Evolutionary conservation across 2,888 invertebrate genomes (phyloP).

Genomic region (Mimachlamys varia): DNA sequence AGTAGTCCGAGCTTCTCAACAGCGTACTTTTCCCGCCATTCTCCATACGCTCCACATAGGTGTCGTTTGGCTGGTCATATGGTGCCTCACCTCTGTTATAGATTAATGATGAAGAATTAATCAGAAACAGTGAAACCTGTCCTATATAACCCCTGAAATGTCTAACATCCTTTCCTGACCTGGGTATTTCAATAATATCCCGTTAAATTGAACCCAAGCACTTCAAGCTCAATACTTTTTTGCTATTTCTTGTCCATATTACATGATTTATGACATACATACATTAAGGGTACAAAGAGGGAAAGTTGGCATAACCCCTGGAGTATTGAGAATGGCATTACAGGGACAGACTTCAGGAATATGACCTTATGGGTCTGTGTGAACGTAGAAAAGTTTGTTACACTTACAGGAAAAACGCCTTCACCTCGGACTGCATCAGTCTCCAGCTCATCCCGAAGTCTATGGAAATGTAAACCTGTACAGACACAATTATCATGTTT

Average conservation of each 20-base stretch:
- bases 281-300: no score
- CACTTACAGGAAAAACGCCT: conserved; percentile 89
- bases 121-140: background rate
- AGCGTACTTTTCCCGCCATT: conserved; percentile 80
- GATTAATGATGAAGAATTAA: conserved; percentile 21
- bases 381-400: no score
- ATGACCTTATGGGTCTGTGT: no score
- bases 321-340: no score
- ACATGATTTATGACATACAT: no score
- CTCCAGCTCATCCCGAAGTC: conserved; percentile 90
- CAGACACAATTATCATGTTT: conserved; percentile 58
- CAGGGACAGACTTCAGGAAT: no score
- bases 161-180: background rate
- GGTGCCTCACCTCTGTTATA: conserved; percentile 74
- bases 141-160: background rate
- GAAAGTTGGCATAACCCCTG: no score
- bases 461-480: conserved; percentile 89
- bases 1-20: conserved; percentile 59
- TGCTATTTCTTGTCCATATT: no score
- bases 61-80: conserved; percentile 64
- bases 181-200: background rate
- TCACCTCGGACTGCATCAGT: conserved; percentile 88
- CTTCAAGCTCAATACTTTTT: background rate
- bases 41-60: conserved; percentile 86
- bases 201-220: background rate